These are phyloP conservation scores for Heterohyrax brucei DNA, from an alignment of 2,797 vertebrate genomes.

Conservation along the genomic window DNA sequence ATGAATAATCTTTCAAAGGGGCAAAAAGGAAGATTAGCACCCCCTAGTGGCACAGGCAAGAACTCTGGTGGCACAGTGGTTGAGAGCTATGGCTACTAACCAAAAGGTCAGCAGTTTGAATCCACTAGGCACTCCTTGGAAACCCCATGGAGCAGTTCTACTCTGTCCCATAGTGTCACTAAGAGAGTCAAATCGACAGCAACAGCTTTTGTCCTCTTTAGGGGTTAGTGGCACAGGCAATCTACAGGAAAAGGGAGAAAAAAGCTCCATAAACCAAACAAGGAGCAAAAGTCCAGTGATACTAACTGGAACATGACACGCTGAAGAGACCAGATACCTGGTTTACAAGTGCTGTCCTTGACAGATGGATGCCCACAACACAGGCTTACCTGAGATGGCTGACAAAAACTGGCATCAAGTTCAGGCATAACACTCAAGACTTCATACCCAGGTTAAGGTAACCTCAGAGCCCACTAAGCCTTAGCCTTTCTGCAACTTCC, in stretches of 20 bases:
- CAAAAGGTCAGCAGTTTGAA: too few species aligned
- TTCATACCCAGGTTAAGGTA: neutral
- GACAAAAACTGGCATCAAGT: slow-evolving; percentile 18
- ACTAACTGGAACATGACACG: slow-evolving; percentile 25
- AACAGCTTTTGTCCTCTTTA: too few species aligned
- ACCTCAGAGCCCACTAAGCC: neutral
- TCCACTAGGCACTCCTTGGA: too few species aligned
- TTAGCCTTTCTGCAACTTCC: neutral
- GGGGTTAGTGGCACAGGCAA: slow-evolving; percentile 53
- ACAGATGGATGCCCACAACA: neutral
- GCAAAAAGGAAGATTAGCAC: slow-evolving; percentile 64
- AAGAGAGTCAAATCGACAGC: too few species aligned
- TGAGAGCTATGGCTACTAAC: too few species aligned
- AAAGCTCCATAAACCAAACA: neutral
- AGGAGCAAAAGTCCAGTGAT: slow-evolving; percentile 13
- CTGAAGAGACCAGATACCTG: neutral
- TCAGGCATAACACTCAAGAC: neutral
- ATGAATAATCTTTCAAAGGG: slow-evolving; percentile 54
- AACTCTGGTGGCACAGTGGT: too few species aligned
- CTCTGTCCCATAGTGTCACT: too few species aligned
- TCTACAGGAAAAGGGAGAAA: neutral
- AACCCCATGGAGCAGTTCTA: too few species aligned
- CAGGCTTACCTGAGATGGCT: neutral
- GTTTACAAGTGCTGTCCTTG: neutral
- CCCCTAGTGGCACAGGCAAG: slow-evolving; percentile 43